Evolutionary conservation across 2,888 invertebrate species (phyloP).

Genomic region (Aleiodes leptofemur): DNA sequence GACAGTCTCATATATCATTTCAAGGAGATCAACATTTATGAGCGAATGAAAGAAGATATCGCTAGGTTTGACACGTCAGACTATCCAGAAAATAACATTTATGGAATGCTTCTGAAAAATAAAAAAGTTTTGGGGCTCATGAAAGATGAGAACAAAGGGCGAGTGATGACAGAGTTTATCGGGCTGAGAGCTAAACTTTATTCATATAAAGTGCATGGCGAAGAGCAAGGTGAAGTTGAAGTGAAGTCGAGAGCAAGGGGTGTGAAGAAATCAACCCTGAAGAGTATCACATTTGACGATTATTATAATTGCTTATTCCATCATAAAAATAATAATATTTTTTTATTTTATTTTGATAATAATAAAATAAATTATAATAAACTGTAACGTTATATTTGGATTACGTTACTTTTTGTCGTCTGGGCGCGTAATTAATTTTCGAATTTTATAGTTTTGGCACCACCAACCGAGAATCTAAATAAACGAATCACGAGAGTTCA

Average conservation of each 20-base stretch:
- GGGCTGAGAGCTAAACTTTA: constrained; percentile 34
- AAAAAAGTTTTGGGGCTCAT: constrained; percentile 42
- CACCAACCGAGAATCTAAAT: too few species aligned
- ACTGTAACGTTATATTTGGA: neutral
- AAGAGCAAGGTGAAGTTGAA: neutral
- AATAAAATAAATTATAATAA: too few species aligned
- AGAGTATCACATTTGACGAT: constrained; percentile 34
- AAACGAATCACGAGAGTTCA: too few species aligned
- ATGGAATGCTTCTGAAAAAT: constrained; percentile 44
- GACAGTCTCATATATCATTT: constrained; percentile 44
- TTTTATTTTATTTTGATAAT: too few species aligned
- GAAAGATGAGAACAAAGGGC: constrained; percentile 46
- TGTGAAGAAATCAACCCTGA: constrained; percentile 10
- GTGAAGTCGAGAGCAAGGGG: too few species aligned
- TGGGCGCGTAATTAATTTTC: too few species aligned
- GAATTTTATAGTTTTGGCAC: too few species aligned
- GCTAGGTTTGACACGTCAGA: constrained; percentile 58
- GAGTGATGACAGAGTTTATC: constrained; percentile 35
- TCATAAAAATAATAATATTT: too few species aligned
- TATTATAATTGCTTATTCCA: constrained; percentile 24
- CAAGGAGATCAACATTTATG: constrained; percentile 25
- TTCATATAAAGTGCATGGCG: neutral
- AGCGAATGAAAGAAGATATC: constrained; percentile 51
- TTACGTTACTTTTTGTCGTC: too few species aligned
- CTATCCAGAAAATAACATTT: constrained; percentile 41